Percentiles rank a stretch among this genome's conserved stretches.
phyloP scores from a whole-genome alignment of 2,113 vertebrate genomes.

The Muntiacus muntjak region DNA sequence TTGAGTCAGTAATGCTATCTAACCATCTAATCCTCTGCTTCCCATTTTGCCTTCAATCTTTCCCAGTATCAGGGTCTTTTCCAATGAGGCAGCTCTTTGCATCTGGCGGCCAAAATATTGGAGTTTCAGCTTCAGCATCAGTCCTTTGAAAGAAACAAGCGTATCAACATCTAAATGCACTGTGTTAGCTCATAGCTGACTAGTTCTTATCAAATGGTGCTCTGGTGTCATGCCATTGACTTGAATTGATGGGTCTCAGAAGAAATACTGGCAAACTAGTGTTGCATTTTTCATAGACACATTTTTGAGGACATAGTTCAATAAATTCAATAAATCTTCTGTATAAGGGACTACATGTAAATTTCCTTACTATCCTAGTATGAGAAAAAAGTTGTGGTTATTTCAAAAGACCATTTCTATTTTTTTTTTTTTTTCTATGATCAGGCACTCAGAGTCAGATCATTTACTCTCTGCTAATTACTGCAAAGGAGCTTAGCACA shows the following conservation, averaged over 20 bases:
- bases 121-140: background rate
- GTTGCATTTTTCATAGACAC: background rate
- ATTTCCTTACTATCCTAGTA: background rate
- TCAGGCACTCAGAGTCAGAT: background rate
- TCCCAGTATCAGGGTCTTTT: background rate
- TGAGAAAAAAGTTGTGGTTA: background rate
- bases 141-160: background rate
- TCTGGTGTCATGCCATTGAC: background rate
- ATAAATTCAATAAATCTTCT: background rate
- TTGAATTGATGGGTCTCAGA: background rate
- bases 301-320: background rate
- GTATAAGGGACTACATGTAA: background rate
- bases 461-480: background rate
- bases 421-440: background rate
- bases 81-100: background rate
- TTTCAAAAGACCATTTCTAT: background rate
- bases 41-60: background rate
- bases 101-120: background rate
- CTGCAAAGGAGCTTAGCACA: background rate
- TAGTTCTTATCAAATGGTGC: background rate
- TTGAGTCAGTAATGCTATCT: background rate
- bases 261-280: background rate
- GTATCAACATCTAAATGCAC: background rate
- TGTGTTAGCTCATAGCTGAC: background rate
- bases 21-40: background rate